phyloP scores from a whole-genome alignment of 2,113 vertebrate genomes.

The Stictonetta naevosa region DNA sequence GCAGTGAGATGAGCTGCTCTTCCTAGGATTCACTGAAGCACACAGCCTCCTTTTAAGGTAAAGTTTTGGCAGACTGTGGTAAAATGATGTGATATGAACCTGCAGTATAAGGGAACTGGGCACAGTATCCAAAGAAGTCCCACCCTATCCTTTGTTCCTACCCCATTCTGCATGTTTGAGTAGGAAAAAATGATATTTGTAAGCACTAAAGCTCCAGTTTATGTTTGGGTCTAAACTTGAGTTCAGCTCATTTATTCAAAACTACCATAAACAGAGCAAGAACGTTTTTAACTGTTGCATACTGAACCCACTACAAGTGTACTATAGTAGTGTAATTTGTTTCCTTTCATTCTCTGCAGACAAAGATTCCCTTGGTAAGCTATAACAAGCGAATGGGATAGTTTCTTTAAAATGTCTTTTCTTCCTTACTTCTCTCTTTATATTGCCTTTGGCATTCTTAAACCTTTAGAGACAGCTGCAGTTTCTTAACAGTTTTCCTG shows the following conservation, averaged over 20 bases:
- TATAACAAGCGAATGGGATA: neutral
- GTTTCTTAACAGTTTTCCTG: neutral
- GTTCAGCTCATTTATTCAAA: neutral
- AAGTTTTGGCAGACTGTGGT: neutral
- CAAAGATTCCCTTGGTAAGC: neutral
- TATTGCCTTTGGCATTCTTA: slow-evolving; percentile 24
- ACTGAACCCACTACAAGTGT: neutral
- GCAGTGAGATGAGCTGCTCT: neutral
- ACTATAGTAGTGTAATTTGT: neutral
- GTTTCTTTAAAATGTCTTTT: slow-evolving; percentile 42
- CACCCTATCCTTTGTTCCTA: neutral
- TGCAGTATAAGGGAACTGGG: neutral
- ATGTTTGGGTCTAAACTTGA: neutral
- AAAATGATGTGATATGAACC: neutral
- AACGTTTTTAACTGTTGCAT: neutral
- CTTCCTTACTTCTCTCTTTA: neutral
- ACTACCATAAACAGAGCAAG: neutral
- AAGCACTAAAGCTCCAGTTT: neutral
- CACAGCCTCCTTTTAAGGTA: neutral
- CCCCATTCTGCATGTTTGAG: neutral
- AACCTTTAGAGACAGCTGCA: slow-evolving; percentile 7
- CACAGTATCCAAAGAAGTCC: neutral
- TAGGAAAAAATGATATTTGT: neutral
- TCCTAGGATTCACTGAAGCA: neutral
- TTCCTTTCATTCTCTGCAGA: neutral